Percentiles rank a stretch among this genome's conserved stretches.
These are phyloP conservation scores for Sciurus niger DNA, from an alignment of 2,113 vertebrate genomes.

Conservation along the genomic window DNA sequence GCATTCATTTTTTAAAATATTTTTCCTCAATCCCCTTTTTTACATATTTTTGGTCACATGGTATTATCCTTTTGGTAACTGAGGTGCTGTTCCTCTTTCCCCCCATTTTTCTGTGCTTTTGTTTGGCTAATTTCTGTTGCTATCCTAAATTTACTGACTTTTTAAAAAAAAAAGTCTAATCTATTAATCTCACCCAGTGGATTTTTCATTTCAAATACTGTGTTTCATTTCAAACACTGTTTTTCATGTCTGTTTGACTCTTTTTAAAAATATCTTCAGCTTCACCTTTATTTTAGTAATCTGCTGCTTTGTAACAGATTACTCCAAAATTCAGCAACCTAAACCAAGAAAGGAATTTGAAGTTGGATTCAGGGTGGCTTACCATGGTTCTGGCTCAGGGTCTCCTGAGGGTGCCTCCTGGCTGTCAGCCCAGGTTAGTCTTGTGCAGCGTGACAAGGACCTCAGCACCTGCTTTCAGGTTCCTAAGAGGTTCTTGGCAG, in stretches of 20 bases:
- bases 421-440: too few relatives aligned
- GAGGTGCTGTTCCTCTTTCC: not conserved
- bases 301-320: not conserved
- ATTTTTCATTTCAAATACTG: not conserved
- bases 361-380: too few relatives aligned
- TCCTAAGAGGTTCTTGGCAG: too few relatives aligned
- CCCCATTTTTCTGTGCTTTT: rapidly evolving
- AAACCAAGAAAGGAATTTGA: not conserved
- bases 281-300: not conserved
- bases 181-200: not conserved
- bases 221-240: not conserved
- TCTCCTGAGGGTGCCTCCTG: too few relatives aligned
- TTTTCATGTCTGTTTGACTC: not conserved
- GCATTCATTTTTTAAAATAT: not conserved
- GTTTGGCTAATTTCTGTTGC: not conserved
- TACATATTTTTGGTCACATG: not conserved
- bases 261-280: not conserved
- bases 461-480: too few relatives aligned
- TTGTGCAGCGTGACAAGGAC: too few relatives aligned
- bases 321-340: not conserved
- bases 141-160: not conserved
- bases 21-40: not conserved
- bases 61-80: not conserved
- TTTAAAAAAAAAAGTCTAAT: not conserved
- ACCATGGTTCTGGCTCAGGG: too few relatives aligned